A percentile compares a stretch with the other conserved stretches of the same genome.
phyloP scores from a whole-genome alignment of 37 sponge, comb jelly and placozoan genomes.

The Axinella damicornis region DNA sequence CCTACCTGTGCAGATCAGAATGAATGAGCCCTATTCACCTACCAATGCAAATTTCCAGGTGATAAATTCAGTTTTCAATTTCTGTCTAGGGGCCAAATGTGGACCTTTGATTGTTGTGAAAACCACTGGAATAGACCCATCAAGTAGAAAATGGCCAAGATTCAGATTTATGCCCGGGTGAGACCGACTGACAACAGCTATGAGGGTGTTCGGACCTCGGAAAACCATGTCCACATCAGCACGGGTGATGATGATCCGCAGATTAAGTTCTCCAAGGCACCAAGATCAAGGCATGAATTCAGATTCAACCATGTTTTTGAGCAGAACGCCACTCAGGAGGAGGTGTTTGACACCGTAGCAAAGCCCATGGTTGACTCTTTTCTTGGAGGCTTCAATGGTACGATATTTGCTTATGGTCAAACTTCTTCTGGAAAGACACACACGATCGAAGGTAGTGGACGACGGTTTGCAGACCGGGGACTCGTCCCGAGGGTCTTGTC shows the following conservation, averaged over 20 bases:
- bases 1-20: too few species aligned
- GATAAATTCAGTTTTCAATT: too few species aligned
- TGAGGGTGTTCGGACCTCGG: conserved; percentile 8
- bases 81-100: too few species aligned
- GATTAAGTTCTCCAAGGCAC: conserved; percentile 8
- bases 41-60: too few species aligned
- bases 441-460: conserved; percentile 76
- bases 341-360: conserved; percentile 68
- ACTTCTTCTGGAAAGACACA: conserved; percentile 89
- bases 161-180: conserved; percentile 71
- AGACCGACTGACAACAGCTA: conserved; percentile 34
- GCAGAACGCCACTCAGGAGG: conserved; percentile 58
- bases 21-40: too few species aligned
- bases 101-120: too few species aligned
- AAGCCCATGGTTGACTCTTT: conserved; percentile 69
- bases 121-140: too few species aligned
- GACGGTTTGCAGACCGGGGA: conserved; percentile 79
- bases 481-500: conserved; percentile 77
- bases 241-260: not conserved
- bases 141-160: conserved; percentile 48
- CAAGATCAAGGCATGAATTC: conserved; percentile 54
- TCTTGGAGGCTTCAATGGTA: conserved; percentile 89
- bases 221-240: not conserved
- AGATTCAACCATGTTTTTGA: conserved; percentile 75
- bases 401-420: conserved; percentile 95